Evolutionary conservation across 2,797 vertebrate genomes (phyloP).

Genomic region (Oophaga sylvatica): DNA sequence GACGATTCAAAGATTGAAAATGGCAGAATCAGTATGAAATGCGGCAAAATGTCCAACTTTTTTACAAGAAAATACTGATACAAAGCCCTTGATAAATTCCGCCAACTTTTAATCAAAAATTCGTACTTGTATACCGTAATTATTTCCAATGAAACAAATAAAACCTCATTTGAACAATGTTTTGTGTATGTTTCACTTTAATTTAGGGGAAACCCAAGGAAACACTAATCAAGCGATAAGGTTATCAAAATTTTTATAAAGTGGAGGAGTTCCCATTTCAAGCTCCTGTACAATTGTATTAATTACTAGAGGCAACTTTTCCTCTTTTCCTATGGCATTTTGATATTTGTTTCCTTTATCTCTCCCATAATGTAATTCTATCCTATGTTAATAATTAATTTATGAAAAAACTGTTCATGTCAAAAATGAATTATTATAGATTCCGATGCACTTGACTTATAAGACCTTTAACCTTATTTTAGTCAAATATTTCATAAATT

Average conservation of each 20-base stretch:
- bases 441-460: background rate
- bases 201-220: background rate
- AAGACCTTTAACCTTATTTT: background rate
- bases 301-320: no score
- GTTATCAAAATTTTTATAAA: background rate
- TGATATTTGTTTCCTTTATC: background rate
- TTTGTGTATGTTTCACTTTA: background rate
- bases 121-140: no score
- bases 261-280: background rate
- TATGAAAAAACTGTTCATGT: background rate
- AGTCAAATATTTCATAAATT: background rate
- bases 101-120: no score
- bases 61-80: no score
- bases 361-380: background rate
- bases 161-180: background rate
- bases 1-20: no score
- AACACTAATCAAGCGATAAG: background rate
- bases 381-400: background rate
- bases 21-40: no score
- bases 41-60: no score
- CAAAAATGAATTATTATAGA: background rate
- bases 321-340: background rate
- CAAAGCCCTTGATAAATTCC: no score
- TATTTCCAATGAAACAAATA: background rate
- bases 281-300: background rate